Evolutionary conservation across 2,797 vertebrate species (phyloP).

Genomic region (Vireo griseus): DNA sequence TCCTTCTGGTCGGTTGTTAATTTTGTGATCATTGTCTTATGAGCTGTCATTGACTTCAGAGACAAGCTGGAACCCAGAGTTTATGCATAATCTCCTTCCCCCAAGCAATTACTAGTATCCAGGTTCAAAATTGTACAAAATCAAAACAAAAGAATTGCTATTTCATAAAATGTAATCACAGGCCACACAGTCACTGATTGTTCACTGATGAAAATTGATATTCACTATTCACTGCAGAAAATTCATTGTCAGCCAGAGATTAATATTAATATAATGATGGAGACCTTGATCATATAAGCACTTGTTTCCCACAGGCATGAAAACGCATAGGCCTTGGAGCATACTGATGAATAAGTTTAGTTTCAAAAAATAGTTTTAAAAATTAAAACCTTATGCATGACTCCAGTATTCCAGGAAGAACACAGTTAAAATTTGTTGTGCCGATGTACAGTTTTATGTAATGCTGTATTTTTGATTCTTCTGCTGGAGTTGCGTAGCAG

Average conservation of each 20-base stretch:
- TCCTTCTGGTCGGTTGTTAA: background rate
- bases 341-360: background rate
- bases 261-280: slow-evolving; percentile 4
- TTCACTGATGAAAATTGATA: slow-evolving; percentile 47
- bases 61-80: background rate
- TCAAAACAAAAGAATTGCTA: slow-evolving; percentile 35
- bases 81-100: background rate
- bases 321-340: background rate
- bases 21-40: background rate
- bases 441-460: background rate
- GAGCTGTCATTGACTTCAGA: background rate
- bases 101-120: background rate
- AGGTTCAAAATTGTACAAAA: slow-evolving; percentile 11
- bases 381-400: background rate
- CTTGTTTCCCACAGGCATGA: background rate
- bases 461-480: background rate
- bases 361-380: background rate
- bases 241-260: background rate
- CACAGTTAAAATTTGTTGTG: background rate
- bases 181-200: background rate
- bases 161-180: slow-evolving; percentile 42
- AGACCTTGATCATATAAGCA: background rate
- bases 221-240: slow-evolving; percentile 19
- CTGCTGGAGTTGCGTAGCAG: background rate
- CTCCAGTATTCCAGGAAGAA: background rate